Base-by-base conservation (phyloP, 2,888 invertebrate genomes). In the Erynnis tages region DNA sequence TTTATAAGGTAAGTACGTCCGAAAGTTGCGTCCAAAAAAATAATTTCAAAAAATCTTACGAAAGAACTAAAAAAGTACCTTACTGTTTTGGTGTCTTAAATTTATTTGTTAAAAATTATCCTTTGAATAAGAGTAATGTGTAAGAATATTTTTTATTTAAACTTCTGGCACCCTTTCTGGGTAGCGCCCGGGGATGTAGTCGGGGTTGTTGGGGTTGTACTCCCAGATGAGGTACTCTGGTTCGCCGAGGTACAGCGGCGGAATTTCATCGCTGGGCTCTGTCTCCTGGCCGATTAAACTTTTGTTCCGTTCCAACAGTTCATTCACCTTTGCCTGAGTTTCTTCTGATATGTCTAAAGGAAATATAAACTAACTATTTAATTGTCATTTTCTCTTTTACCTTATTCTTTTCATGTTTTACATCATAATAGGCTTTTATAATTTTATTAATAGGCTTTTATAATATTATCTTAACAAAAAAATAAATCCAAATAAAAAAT, bases 191-290 rank as follows among this genome's bases (percentile, higher is more conserved):
- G 86, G 83, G 16, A 79, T 78, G 46, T 82, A 71, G 30, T 85
- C 71, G 0, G 90, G 90, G 49, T 90, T 90, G 48, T 87, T 83
- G 0, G 89, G 90, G 54, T 89, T 87, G 58, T 86, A 90, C 59
- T 90, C 85, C 90, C 90, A 90, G 34, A 90, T 81, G 2, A 90
- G 75, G 53, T 90, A 90, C 50, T 90, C 90, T 0, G 89, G 90
- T 49, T 90, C 88, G 47, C 86, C 80, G 19, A 90, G 79, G 57
- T 81, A 90, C 7, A 90, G 64, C 0, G 87, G 87, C 0, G 87
- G 88, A 53, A 89, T 88, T 49, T 86, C 85, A 1, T 83, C 88
- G 46, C 83, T 84, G 0, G 80, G 80, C 55, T 86, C 87, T 27
- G 65, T 67, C 10, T 90, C 85, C 38, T 73, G 67, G 0, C 80